Evolutionary conservation across 2,888 invertebrate genomes (phyloP).

Genomic region (Rhodophaea formosa): DNA sequence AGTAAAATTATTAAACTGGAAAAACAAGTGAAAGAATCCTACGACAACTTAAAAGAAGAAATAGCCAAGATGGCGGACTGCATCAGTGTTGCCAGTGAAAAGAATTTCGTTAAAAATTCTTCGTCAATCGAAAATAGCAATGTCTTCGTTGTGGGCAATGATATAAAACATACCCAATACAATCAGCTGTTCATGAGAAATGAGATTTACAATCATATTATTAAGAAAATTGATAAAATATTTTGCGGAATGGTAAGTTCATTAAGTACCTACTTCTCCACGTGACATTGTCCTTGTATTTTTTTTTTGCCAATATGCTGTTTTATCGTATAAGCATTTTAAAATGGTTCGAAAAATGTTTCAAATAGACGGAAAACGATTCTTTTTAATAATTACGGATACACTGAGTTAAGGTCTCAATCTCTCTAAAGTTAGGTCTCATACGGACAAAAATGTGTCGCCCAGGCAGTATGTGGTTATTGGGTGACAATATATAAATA

Average conservation of each 20-base stretch:
- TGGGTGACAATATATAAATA: too few species aligned
- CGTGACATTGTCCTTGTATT: too few species aligned
- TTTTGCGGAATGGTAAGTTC: conserved; percentile 72
- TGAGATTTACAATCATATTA: conserved; percentile 69
- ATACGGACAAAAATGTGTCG: too few species aligned
- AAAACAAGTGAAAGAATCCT: conserved; percentile 58
- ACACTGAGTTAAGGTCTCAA: too few species aligned
- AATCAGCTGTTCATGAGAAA: conserved; percentile 58
- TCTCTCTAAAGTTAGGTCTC: too few species aligned
- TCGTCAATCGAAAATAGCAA: conserved; percentile 61
- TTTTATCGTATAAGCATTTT: too few species aligned
- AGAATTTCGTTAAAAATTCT: conserved; percentile 40
- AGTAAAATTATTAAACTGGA: conserved; percentile 62
- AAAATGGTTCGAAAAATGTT: too few species aligned
- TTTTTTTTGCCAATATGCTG: too few species aligned
- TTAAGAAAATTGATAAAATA: conserved; percentile 69
- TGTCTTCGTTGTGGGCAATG: conserved; percentile 60
- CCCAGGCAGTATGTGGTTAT: too few species aligned
- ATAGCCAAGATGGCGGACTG: conserved; percentile 49
- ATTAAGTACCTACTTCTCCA: too few species aligned
- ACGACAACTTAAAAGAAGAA: conserved; percentile 58
- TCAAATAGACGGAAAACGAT: too few species aligned
- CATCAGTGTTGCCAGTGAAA: conserved; percentile 48
- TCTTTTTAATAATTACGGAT: too few species aligned
- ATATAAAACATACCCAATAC: conserved; percentile 53